Evolutionary conservation across 2,113 vertebrate species (phyloP), one percentile per base, ranked within the genome.

Genomic region (Apistogramma diplotaenia): DNA sequence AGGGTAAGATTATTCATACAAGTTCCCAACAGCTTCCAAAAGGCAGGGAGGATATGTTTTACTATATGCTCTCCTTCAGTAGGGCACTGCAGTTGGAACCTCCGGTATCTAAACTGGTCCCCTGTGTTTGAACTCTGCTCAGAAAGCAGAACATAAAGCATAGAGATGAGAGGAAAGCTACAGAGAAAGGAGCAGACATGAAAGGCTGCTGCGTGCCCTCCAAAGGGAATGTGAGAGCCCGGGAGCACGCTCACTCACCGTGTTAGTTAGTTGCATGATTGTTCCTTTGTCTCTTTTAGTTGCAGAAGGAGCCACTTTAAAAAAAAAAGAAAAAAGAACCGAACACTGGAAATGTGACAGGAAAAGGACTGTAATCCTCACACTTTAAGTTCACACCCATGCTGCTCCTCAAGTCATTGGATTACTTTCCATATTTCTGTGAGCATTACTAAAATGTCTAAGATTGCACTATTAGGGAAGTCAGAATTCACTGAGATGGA

Each of bases 71-170:
- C 76, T 83, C 76, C 79, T 91, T 93, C 88, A 90, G 79, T 82
- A 83, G 79, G 85, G 91, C 85, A 49, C 74, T 87, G 84, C 86
- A 90, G 65, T 57, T 91, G 91, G 86, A 92, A 88, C 87, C 90
- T 89, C 87, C 87, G 81, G 83, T 79, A 82, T 91, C 90, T 93
- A 92, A 94, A 95, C 83, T 90, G 88, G 87, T 94, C 94, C 93
- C 95, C 86, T 82, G 91, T 88, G 94, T 89, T 90, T 85, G 86
- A 91, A 90, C 90, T 87, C 89, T 90, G 90, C 87, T 89, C 92
- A 82, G 84, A 89, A 93, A 91, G 91, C 92, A 91, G 87, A 87
- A 89, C 87, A 92, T 94, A 87, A 95, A 94, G 91, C 87, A 87
- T 84, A 89, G 60, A 90, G 90, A 93, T 94, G 89, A 94, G 91